phyloP scores from a whole-genome alignment of 2,888 invertebrate species.

The Ceriagrion tenellum region DNA sequence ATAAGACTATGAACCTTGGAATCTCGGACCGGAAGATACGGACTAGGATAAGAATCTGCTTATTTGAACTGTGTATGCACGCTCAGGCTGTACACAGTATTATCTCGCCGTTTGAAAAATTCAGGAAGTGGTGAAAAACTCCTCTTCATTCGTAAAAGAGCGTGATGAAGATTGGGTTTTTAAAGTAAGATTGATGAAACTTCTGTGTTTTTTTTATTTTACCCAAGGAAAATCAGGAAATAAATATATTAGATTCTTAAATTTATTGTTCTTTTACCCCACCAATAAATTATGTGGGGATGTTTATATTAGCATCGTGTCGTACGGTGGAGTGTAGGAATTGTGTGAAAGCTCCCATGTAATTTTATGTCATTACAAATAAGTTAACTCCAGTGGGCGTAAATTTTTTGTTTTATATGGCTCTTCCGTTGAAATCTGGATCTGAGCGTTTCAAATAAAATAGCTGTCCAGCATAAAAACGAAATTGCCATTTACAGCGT shows the following conservation, averaged over 20 bases:
- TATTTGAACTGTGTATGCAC: not conserved
- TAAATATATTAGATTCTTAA: not conserved
- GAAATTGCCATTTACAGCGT: too few species aligned
- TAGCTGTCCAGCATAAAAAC: too few species aligned
- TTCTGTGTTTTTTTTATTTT: not conserved
- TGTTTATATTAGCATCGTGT: not conserved
- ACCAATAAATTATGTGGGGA: not conserved
- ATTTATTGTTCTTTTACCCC: not conserved
- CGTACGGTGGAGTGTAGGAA: too few species aligned
- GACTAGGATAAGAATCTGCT: not conserved
- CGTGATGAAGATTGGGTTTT: not conserved
- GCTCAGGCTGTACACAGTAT: not conserved
- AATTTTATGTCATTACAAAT: too few species aligned
- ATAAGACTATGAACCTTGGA: not conserved
- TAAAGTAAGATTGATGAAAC: not conserved
- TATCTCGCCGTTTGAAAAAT: not conserved
- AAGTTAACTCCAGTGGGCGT: too few species aligned
- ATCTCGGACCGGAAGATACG: not conserved
- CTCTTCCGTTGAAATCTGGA: too few species aligned
- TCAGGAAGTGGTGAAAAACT: not conserved
- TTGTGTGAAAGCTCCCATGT: too few species aligned
- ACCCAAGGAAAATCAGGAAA: not conserved
- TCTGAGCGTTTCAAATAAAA: too few species aligned
- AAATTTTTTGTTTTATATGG: too few species aligned
- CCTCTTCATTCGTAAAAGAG: not conserved